phyloP scores from a whole-genome alignment of 2,888 invertebrate species.

The Gibbula magus region DNA sequence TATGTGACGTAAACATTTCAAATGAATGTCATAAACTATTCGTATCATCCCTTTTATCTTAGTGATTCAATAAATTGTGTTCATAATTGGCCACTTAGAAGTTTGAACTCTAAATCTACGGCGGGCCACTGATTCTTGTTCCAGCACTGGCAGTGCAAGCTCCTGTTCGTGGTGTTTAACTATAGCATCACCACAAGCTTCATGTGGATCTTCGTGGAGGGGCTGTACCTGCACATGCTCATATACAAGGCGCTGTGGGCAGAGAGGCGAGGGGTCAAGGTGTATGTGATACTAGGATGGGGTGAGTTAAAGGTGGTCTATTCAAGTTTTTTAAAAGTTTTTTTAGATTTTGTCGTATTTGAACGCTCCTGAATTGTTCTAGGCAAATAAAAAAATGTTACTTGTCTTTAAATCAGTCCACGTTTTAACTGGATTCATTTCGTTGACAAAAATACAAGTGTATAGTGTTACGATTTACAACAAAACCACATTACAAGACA shows the following conservation, averaged over 20 bases:
- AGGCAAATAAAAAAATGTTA: background rate
- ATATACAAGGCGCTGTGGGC: slow-evolving; percentile 82
- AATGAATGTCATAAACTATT: too few species aligned
- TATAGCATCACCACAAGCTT: slow-evolving; percentile 82
- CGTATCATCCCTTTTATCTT: too few species aligned
- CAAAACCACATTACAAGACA: too few species aligned
- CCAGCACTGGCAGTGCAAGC: slow-evolving; percentile 82
- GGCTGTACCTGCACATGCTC: slow-evolving; percentile 82
- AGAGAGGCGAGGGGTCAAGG: slow-evolving; percentile 79
- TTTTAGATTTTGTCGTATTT: background rate
- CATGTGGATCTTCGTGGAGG: slow-evolving; percentile 84
- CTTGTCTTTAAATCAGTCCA: too few species aligned
- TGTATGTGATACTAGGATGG: slow-evolving; percentile 82
- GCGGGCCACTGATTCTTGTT: slow-evolving; percentile 27
- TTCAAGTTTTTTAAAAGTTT: background rate
- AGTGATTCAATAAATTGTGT: too few species aligned
- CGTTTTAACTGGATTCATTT: too few species aligned
- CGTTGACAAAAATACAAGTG: too few species aligned
- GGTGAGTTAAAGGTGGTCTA: slow-evolving; percentile 76
- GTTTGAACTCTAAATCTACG: background rate
- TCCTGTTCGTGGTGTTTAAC: slow-evolving; percentile 81
- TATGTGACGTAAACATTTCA: too few species aligned
- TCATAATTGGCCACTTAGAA: background rate
- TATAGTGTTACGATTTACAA: too few species aligned
- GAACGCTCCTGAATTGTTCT: background rate